Conservation (phyloP, 2,113 vertebrate species). For the Aldabrachelys gigantea region DNA sequence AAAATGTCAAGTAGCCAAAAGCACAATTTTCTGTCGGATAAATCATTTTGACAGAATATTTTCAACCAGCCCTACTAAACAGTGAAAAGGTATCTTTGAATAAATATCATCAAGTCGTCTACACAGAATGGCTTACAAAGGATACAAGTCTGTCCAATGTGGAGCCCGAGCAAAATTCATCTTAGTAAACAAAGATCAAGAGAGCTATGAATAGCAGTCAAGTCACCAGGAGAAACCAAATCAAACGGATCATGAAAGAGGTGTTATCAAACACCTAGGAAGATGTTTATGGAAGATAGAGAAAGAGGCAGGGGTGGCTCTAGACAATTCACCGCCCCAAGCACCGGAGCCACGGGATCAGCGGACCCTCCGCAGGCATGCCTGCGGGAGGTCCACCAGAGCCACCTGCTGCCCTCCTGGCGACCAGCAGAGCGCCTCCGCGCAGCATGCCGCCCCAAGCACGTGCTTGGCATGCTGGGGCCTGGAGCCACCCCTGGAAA, state of each 20-base stretch:
- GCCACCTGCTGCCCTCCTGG: too few species aligned
- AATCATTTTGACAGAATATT: rapidly evolving
- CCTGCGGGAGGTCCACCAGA: too few species aligned
- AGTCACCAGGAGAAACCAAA: background rate
- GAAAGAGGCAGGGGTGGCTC: too few species aligned
- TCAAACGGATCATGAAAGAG: background rate
- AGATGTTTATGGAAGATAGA: background rate
- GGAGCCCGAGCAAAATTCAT: background rate
- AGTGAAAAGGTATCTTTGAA: background rate
- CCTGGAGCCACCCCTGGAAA: too few species aligned
- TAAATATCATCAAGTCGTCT: background rate
- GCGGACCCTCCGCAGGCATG: too few species aligned
- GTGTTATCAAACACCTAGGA: background rate
- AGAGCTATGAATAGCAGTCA: background rate
- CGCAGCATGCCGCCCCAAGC: too few species aligned
- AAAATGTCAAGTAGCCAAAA: background rate
- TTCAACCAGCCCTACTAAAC: background rate
- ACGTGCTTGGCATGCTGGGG: too few species aligned
- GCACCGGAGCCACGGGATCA: too few species aligned
- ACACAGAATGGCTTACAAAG: background rate
- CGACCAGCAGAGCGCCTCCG: too few species aligned
- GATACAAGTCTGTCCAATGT: background rate
- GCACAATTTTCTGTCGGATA: background rate
- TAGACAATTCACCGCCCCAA: too few species aligned
- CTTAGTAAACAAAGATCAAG: background rate